Conservation (phyloP, 2,113 vertebrate species). For the Rhinoderma darwinii region DNA sequence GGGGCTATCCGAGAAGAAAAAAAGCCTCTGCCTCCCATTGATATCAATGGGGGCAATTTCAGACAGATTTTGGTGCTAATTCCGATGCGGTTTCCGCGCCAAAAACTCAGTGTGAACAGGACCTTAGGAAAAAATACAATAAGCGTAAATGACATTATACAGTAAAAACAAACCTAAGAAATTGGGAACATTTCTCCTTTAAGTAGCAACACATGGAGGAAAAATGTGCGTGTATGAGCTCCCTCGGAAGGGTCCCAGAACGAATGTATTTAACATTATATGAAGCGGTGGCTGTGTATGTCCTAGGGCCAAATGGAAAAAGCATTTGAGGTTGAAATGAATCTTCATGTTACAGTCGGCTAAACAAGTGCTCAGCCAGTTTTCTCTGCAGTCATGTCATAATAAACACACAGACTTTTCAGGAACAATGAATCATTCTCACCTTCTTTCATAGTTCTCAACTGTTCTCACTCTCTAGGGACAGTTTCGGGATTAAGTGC, state of each 20-base stretch:
- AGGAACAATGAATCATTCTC: neutral
- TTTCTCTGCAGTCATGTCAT: neutral
- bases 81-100: too few species aligned
- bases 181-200: slow-evolving; percentile 34
- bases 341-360: slow-evolving; percentile 37
- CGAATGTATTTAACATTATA: slow-evolving; percentile 43
- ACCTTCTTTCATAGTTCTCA: neutral
- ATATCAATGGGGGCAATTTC: too few species aligned
- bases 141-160: slow-evolving; percentile 4
- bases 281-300: slow-evolving; percentile 31
- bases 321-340: slow-evolving; percentile 32
- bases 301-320: slow-evolving; percentile 47
- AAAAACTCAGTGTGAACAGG: too few species aligned
- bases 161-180: neutral
- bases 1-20: too few species aligned
- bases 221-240: slow-evolving; percentile 16
- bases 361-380: slow-evolving; percentile 8
- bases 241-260: slow-evolving; percentile 7
- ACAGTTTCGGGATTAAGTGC: neutral
- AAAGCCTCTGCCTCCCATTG: too few species aligned
- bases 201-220: slow-evolving; percentile 30
- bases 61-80: too few species aligned
- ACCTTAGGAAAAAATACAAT: neutral
- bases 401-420: slow-evolving; percentile 17
- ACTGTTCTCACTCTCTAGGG: neutral